phyloP scores from a whole-genome alignment of 2,113 vertebrate species.

The Petaurus breviceps region DNA sequence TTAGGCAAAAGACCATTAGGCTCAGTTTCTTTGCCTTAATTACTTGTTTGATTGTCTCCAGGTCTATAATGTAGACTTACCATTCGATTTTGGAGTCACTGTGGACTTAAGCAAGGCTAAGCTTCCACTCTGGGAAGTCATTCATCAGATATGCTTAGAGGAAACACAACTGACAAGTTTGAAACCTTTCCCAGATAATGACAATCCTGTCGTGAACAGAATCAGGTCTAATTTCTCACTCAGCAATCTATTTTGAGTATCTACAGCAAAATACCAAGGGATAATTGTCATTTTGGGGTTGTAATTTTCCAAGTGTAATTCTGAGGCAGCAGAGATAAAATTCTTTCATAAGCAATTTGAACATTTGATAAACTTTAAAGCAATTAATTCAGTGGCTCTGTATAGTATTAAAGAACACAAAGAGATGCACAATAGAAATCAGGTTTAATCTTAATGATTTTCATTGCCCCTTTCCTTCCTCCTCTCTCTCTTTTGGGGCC shows the following conservation, averaged over 20 bases:
- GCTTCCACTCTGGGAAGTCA: conserved; percentile 30
- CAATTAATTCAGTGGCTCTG: conserved; percentile 4
- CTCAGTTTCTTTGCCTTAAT: conserved; percentile 17
- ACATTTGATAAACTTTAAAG: conserved; percentile 25
- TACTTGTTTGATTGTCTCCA: neutral
- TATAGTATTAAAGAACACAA: neutral
- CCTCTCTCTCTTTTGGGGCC: neutral
- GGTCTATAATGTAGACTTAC: neutral
- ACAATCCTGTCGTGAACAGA: conserved; percentile 37
- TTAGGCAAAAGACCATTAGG: neutral
- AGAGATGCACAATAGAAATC: conserved; percentile 32
- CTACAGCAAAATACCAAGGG: conserved; percentile 16
- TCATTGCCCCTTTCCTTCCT: conserved; percentile 21
- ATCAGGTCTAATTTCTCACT: conserved; percentile 27
- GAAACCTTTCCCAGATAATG: conserved; percentile 41
- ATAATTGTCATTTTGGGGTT: conserved; percentile 23
- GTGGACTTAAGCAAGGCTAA: conserved; percentile 37
- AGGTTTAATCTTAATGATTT: conserved; percentile 37
- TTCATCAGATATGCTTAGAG: conserved; percentile 13
- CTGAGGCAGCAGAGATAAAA: conserved; percentile 28
- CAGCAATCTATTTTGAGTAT: conserved; percentile 31
- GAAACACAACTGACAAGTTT: conserved; percentile 28
- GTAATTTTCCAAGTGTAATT: conserved; percentile 21
- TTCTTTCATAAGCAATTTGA: conserved; percentile 44
- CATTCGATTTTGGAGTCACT: conserved; percentile 17